Conservation (phyloP, 2,113 vertebrate species). For the Chelonoidis abingdonii region DNA sequence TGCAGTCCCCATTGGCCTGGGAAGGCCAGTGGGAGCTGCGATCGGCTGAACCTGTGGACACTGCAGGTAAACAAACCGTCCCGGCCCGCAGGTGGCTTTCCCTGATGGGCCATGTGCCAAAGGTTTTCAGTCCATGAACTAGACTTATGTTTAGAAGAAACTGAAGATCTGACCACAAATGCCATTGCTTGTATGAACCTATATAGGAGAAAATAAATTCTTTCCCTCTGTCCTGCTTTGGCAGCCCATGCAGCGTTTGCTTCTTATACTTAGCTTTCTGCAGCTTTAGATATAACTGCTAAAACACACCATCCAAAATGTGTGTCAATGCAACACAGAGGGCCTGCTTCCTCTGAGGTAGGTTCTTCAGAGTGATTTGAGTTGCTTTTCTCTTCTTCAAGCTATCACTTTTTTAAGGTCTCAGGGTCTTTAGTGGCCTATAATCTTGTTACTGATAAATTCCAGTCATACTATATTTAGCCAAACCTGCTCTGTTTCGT, state of each 20-base stretch:
- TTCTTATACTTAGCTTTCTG: not conserved
- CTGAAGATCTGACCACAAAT: not conserved
- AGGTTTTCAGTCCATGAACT: not conserved
- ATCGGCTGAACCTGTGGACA: too few species aligned
- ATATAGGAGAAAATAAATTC: not conserved
- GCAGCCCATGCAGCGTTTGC: accelerated
- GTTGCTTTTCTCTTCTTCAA: not conserved
- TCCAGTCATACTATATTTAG: not conserved
- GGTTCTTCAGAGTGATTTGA: not conserved
- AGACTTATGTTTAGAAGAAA: not conserved
- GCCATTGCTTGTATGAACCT: not conserved
- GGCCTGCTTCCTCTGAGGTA: not conserved
- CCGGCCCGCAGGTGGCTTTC: too few species aligned
- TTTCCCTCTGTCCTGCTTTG: accelerated
- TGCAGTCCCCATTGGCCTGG: too few species aligned
- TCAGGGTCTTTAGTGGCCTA: not conserved
- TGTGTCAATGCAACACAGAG: not conserved
- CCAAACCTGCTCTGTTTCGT: not conserved
- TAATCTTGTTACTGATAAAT: not conserved
- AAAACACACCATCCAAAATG: not conserved
- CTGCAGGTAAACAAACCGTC: too few species aligned
- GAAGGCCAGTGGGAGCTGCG: too few species aligned
- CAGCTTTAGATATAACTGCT: not conserved
- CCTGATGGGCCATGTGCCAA: too few species aligned
- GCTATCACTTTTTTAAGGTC: not conserved